A percentile compares a stretch with the other conserved stretches of the same genome.
These are phyloP conservation scores for Auanema sp. DNA, from an alignment of 2,888 invertebrate genomes.

Conservation along the genomic window DNA sequence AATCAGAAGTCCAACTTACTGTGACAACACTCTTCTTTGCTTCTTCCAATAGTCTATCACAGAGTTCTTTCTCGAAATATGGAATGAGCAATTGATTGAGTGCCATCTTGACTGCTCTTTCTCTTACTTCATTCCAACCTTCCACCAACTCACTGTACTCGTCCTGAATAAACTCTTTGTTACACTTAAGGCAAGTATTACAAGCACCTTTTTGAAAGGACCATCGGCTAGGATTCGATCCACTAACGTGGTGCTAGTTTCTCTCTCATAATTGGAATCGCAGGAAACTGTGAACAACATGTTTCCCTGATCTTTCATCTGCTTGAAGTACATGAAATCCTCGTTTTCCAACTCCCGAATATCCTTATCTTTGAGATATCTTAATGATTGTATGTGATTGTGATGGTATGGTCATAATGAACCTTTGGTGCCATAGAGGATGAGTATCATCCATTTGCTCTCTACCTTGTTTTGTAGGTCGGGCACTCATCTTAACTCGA, in stretches of 20 bases:
- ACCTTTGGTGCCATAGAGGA: constrained; percentile 67
- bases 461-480: constrained; percentile 85
- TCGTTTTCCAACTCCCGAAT: constrained; percentile 84
- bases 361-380: constrained; percentile 89
- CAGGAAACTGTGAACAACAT: constrained; percentile 15
- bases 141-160: constrained; percentile 49
- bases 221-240: constrained; percentile 23
- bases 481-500: constrained; percentile 79
- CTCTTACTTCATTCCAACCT: constrained; percentile 89
- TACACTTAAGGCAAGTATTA: neutral
- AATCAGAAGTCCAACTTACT: constrained; percentile 56
- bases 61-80: constrained; percentile 83
- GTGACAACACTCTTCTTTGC: constrained; percentile 72
- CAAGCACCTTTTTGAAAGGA: constrained; percentile 27
- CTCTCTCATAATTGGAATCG: constrained; percentile 25
- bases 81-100: constrained; percentile 85
- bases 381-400: constrained; percentile 68
- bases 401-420: constrained; percentile 12
- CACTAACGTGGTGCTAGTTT: constrained; percentile 20
- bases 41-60: constrained; percentile 79
- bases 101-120: constrained; percentile 80
- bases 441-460: constrained; percentile 96
- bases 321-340: constrained; percentile 79
- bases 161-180: constrained; percentile 23
- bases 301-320: constrained; percentile 44